Base-by-base conservation (phyloP, 2,113 vertebrate species). In the Delphinus delphis region DNA sequence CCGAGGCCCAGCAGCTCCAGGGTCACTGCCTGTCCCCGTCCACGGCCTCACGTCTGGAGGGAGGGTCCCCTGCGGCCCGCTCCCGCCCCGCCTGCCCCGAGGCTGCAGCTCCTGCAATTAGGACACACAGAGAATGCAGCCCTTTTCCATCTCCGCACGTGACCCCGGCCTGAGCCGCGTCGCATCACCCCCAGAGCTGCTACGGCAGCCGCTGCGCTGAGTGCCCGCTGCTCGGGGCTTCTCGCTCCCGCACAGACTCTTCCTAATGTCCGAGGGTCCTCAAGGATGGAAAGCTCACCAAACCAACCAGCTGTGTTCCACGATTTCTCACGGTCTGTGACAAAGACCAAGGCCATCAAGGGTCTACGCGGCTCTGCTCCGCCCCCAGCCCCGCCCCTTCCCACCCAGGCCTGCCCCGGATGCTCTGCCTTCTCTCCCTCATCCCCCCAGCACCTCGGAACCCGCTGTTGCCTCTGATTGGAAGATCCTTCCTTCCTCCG, bases 111-210 rank as follows among this genome's bases (percentile, higher is more conserved):
- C 38, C 62, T 5, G 71, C 14, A 2, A 26, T 25, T 21, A 18
- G 26, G 2, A 13, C 58, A 31, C 8, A 26, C 8, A 31, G 25
- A n/a, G 20, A 36, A 25, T 1, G 2, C 2, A 17, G 4, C n/a
- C 1, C 70, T 60, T 68, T 41, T 53, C 58, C 21, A 14, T 36
- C 31, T 31, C 38, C 21, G 25, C 28, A 5, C 1, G 2, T 23
- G 50, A 47, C 25, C 36, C 47, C 18, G 5, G 36, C 44, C 33
- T 6, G 31, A 71, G 28, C 44, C 3, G 20, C 6, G 1, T 21
- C 20, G 55, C 55, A 21, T 21, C 55, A 58, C 20, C 55, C 20
- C 55, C 17, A 6, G 53, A 53, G 53, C 15, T 6, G 53, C 53
- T 53, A 17, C 55, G 17, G 55, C 20, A 21, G 55, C 55, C 55